Percentiles rank a stretch among this genome's conserved stretches.
Evolutionary conservation across 2,797 vertebrate species (phyloP).

Genomic region (Myoxocephalus aenaeus): DNA sequence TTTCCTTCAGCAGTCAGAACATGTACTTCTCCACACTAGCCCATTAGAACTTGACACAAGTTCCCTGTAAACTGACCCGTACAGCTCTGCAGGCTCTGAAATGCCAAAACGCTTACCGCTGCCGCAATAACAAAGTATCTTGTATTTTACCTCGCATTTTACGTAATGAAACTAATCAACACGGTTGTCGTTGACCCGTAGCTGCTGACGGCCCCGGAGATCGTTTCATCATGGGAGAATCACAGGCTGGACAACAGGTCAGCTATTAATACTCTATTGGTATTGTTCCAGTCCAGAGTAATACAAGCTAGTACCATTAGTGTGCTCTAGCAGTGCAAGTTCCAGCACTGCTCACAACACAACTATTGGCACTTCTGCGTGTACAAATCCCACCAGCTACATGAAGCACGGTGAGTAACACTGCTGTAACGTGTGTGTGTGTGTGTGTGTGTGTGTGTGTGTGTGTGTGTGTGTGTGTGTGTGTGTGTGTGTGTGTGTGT

Average conservation of each 20-base stretch:
- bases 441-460: too few species aligned
- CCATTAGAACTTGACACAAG: too few species aligned
- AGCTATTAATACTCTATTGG: slow-evolving; percentile 59
- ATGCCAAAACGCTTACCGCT: neutral
- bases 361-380: neutral
- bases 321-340: neutral
- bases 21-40: too few species aligned
- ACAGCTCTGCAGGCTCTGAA: neutral
- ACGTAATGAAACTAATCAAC: slow-evolving; percentile 34
- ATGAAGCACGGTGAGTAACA: neutral
- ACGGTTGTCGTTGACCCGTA: slow-evolving; percentile 69
- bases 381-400: neutral
- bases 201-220: slow-evolving; percentile 98
- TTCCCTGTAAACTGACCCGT: too few species aligned
- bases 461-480: neutral
- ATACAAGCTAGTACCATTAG: neutral
- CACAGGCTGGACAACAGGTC: slow-evolving; percentile 98
- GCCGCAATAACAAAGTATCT: neutral
- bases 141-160: neutral
- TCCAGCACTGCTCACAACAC: neutral
- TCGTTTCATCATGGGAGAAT: slow-evolving; percentile 98
- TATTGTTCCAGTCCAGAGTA: neutral
- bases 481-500: neutral
- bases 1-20: too few species aligned
- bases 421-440: neutral